Evolutionary conservation across 2,113 vertebrate species (phyloP), one percentile per base, ranked within the genome.

Genomic region (Ciconia stormi): DNA sequence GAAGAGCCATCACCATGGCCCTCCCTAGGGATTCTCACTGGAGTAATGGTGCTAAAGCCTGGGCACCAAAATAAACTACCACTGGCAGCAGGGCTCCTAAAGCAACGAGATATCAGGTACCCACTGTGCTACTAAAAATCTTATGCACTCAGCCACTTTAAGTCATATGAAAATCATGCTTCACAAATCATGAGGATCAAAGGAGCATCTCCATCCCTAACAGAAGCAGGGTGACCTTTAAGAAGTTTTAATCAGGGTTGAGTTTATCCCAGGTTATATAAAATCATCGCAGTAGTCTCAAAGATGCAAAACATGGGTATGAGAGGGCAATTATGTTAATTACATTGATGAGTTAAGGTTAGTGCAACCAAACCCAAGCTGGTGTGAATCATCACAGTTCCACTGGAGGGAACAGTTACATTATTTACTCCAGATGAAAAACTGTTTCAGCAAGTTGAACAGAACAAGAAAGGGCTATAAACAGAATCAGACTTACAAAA

Each of bases 351-450:
- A 87, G 86, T 92, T 92, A 92, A 95, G 77, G 84, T 86, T 78
- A 87, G 62, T 69, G 62, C 69, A 95, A 93, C 72, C 78, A 91
- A 96, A 87, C 40, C 53, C 88, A 89, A 92, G 87, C 42, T 70
- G 77, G 46, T 95, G 44, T 95, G 95, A 95, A 97, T 87, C 96
- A 91, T 86, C 2, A 0, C 79, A 77, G 73, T 90, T 93, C 87
- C 82, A 90, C 91, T 91, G 82, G 58, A 95, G 82, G 65, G 70
- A 95, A 96, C 53, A 90, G 44, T 66, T 92, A 88, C 85, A 89
- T 94, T 96, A 94, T 95, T 91, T 94, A 89, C 76, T 96, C 44
- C 3, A 46, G 72, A 49, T 49, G 83, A 91, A 94, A 95, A 89
- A 66, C 69, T 87, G 50, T 92, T 92, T 94, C 93, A 93, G 53